A percentile compares a stretch with the other conserved stretches of the same genome.
Evolutionary conservation across 2,797 vertebrate species (phyloP).

Genomic region (Trematomus bernacchii): DNA sequence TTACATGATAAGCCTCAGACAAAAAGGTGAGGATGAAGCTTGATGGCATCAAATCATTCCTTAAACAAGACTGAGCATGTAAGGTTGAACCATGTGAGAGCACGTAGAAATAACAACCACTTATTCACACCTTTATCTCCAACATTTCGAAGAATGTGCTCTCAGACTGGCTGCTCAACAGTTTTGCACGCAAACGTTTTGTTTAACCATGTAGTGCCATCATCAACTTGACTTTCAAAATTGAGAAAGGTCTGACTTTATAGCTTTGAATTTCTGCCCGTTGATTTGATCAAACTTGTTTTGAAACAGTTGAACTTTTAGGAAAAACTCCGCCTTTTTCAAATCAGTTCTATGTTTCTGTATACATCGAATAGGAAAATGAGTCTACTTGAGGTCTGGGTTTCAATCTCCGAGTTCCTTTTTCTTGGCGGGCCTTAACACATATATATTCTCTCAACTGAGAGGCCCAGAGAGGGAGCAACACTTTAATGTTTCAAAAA

Average conservation of each 20-base stretch:
- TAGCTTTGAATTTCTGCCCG: not conserved
- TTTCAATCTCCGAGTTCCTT: conserved; percentile 45
- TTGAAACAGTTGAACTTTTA: not conserved
- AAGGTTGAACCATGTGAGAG: conserved; percentile 50
- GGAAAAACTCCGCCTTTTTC: not conserved
- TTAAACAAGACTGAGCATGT: conserved; percentile 66
- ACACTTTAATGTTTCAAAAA: conserved; percentile 73
- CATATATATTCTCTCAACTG: conserved; percentile 65
- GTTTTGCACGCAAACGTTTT: not conserved
- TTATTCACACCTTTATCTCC: conserved; percentile 56
- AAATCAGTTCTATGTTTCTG: not conserved
- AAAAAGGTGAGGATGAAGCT: conserved; percentile 10
- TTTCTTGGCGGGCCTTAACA: conserved; percentile 39
- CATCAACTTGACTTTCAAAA: not conserved
- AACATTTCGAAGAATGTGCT: conserved; percentile 45
- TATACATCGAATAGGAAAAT: conserved; percentile 6
- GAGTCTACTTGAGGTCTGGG: conserved; percentile 7
- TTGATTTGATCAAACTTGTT: not conserved
- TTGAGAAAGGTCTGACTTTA: not conserved
- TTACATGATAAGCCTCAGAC: conserved; percentile 11
- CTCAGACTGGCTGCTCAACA: conserved; percentile 14
- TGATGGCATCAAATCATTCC: conserved; percentile 65
- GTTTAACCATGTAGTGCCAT: conserved; percentile 18
- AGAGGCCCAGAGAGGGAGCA: conserved; percentile 79
- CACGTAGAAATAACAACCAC: conserved; percentile 56